phyloP scores from a whole-genome alignment of 1,140 invertebrate species.

The Varroa destructor region DNA sequence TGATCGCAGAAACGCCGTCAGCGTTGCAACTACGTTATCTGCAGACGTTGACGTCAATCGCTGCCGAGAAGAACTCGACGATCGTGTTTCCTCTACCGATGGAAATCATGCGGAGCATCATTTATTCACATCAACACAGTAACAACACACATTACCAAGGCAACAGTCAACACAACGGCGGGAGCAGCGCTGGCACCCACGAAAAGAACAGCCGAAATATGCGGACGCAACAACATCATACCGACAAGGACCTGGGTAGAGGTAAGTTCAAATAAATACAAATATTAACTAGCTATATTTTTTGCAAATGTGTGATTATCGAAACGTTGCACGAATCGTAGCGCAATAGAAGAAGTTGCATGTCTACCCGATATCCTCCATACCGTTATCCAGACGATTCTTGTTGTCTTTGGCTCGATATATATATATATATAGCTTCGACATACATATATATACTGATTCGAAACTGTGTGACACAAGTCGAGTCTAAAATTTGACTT shows the following conservation, averaged over 20 bases:
- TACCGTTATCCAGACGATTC: too few species aligned
- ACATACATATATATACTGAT: too few species aligned
- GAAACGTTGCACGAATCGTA: too few species aligned
- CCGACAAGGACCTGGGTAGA: slow-evolving; percentile 21
- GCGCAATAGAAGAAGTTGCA: too few species aligned
- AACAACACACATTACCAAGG: slow-evolving; percentile 15
- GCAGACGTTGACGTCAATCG: slow-evolving; percentile 40
- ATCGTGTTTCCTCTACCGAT: slow-evolving; percentile 41
- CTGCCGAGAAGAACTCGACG: slow-evolving; percentile 43
- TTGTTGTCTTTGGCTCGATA: too few species aligned
- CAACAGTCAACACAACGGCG: slow-evolving; percentile 2
- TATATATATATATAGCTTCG: too few species aligned
- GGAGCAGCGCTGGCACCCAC: not conserved
- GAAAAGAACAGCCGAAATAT: slow-evolving; percentile 28
- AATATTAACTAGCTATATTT: too few species aligned
- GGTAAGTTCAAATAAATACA: not conserved
- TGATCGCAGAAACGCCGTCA: slow-evolving; percentile 43
- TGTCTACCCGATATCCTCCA: too few species aligned
- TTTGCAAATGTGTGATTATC: too few species aligned
- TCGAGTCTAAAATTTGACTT: too few species aligned
- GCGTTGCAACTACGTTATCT: slow-evolving; percentile 42
- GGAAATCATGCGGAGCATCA: slow-evolving; percentile 34
- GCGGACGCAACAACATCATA: slow-evolving; percentile 8
- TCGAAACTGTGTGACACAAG: too few species aligned
- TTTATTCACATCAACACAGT: slow-evolving; percentile 15